Conservation (phyloP, 1,140 invertebrate species). For the Reticulitermes speratus region DNA sequence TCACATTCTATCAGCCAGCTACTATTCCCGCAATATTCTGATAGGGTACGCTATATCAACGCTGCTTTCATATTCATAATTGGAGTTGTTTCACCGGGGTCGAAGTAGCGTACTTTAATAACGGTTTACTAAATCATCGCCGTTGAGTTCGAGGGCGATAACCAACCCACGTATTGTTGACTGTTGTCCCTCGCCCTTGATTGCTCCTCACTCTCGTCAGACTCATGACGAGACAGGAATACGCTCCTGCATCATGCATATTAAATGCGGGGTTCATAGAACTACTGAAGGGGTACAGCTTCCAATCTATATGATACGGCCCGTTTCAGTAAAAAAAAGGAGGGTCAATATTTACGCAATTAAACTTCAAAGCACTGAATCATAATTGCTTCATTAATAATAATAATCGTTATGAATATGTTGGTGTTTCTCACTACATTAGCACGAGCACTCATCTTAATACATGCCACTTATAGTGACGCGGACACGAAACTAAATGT, state of each 20-base stretch:
- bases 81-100: too few relatives aligned
- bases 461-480: too few relatives aligned
- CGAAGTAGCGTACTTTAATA: too few relatives aligned
- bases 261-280: background rate
- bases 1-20: too few relatives aligned
- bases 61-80: too few relatives aligned
- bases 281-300: background rate
- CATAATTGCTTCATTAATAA: slow-evolving; percentile 10
- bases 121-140: too few relatives aligned
- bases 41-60: too few relatives aligned
- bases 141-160: too few relatives aligned
- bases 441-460: background rate
- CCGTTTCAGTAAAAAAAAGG: background rate
- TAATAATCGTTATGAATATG: background rate
- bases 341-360: background rate
- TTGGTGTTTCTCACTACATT: background rate
- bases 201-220: background rate
- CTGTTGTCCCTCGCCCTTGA: background rate
- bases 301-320: background rate
- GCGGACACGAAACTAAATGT: too few relatives aligned
- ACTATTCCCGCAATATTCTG: too few relatives aligned
- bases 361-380: background rate
- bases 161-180: background rate
- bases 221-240: background rate
- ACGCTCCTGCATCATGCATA: background rate